Base-by-base conservation (phyloP, 2,888 invertebrate genomes). In the Orchesellides sinensis region DNA sequence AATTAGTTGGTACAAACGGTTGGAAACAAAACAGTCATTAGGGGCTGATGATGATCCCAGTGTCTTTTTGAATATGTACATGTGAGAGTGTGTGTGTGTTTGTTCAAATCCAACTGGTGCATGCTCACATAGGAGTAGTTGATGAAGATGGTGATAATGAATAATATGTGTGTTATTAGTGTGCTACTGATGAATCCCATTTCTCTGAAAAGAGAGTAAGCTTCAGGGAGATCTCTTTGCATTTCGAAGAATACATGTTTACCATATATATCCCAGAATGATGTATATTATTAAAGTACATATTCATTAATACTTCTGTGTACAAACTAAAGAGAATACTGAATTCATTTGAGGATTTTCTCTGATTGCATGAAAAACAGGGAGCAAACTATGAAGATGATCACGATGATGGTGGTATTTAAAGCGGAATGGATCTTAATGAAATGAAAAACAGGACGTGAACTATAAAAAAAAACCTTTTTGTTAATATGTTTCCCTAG, bases 11-110 rank as follows among this genome's bases (percentile, higher is more conserved):
- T 66, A 80, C 80, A 80, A 73, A 73, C 80, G 73, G 35, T 79
- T 79, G 65, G 59, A 80, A 80, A 73, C 80, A 80, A 80, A 80
- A 73, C 73, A 80, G 80, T 80, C 80, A 80, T 80, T 80, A 80
- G 80, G 56, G 56, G 68, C 68, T 68, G 52, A 19, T 52, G 49
- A 68, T 52, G 29, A 63, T 63, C 40, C 40, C 40, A n/a, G n/a
- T n/a, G 29, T 59, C 14, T 27, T 17, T 35, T 63, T 63, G 40
- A 35, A 40, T 63, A 19, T 59, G 17, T 59, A 25, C 10, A 25
- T 6, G 14, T 10, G 8, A 32, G 8, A 27, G 49, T 49, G 49
- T 49, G 49, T 49, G 10, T 49, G n/a, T 8, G 49, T 35, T 6
- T 8, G 35, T 35, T 35, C 35, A 35, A 8, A 35, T 12, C 12